Percentiles rank a stretch among this genome's conserved stretches.
phyloP scores from a whole-genome alignment of 2,888 invertebrate genomes.

The Aradus depressus region DNA sequence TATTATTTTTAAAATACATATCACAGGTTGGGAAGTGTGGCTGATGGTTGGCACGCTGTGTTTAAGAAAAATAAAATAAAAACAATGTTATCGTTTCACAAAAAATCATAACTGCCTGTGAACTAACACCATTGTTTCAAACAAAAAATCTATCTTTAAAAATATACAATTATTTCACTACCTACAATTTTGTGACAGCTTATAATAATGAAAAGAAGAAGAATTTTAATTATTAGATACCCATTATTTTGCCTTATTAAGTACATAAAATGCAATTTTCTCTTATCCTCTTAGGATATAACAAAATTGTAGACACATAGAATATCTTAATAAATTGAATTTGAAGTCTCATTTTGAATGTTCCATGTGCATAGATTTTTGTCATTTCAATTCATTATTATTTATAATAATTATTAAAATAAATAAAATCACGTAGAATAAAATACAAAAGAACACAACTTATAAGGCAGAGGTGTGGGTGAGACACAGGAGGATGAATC shows the following conservation, averaged over 20 bases:
- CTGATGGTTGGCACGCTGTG: background rate
- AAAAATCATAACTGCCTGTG: slow-evolving; percentile 9
- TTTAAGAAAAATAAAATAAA: background rate
- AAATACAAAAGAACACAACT: too few relatives aligned
- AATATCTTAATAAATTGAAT: too few relatives aligned
- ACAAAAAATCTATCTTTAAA: background rate
- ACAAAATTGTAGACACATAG: too few relatives aligned
- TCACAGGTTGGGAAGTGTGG: background rate
- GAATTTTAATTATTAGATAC: slow-evolving; percentile 1
- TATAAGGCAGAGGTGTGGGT: too few relatives aligned
- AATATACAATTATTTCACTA: background rate
- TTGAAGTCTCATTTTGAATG: too few relatives aligned
- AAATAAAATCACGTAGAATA: too few relatives aligned
- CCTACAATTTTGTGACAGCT: background rate
- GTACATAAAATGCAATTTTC: background rate
- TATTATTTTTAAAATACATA: background rate
- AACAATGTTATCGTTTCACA: slow-evolving; percentile 17
- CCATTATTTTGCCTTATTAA: background rate
- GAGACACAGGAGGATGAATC: too few relatives aligned
- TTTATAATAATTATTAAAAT: too few relatives aligned
- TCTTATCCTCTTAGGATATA: too few relatives aligned
- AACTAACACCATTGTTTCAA: slow-evolving; percentile 12
- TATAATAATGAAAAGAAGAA: background rate
- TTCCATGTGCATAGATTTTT: too few relatives aligned
- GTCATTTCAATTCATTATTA: too few relatives aligned